A percentile compares a stretch with the other conserved stretches of the same genome.
These are phyloP conservation scores for Villa cingulata DNA, from an alignment of 2,888 invertebrate species.

Conservation along the genomic window DNA sequence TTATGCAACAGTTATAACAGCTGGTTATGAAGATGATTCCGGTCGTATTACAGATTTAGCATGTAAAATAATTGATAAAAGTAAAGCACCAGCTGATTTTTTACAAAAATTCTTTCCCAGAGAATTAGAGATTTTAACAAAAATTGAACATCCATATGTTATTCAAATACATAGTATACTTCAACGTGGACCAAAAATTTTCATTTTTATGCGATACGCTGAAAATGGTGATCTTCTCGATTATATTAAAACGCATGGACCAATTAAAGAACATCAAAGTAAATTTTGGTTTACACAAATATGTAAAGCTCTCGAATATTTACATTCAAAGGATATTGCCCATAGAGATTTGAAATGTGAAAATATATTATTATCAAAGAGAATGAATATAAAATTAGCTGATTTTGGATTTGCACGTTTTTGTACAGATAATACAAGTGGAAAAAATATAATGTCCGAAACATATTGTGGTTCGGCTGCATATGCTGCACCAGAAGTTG, in stretches of 20 bases:
- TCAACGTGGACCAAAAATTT: conserved; percentile 68
- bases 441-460: conserved; percentile 64
- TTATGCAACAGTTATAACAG: conserved; percentile 79
- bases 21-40: conserved; percentile 59
- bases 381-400: conserved; percentile 79
- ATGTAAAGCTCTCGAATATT: conserved; percentile 67
- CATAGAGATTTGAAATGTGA: conserved; percentile 92
- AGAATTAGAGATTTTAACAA: conserved; percentile 77
- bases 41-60: conserved; percentile 54
- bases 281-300: conserved; percentile 79
- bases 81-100: conserved; percentile 78
- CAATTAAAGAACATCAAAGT: conserved; percentile 63
- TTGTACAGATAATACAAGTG: conserved; percentile 54
- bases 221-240: conserved; percentile 83
- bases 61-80: conserved; percentile 84
- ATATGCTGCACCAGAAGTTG: conserved; percentile 91
- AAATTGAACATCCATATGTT: conserved; percentile 81
- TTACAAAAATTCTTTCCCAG: conserved; percentile 86
- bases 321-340: conserved; percentile 72
- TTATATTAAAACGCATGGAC: conserved; percentile 64
- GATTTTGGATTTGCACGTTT: conserved; percentile 90
- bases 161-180: conserved; percentile 80
- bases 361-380: conserved; percentile 69
- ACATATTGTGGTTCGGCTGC: conserved; percentile 96
- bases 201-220: conserved; percentile 83